Percentiles rank a stretch among this genome's conserved stretches.
Evolutionary conservation across 1,140 invertebrate species (phyloP).

Genomic region (Micrasema longulum): DNA sequence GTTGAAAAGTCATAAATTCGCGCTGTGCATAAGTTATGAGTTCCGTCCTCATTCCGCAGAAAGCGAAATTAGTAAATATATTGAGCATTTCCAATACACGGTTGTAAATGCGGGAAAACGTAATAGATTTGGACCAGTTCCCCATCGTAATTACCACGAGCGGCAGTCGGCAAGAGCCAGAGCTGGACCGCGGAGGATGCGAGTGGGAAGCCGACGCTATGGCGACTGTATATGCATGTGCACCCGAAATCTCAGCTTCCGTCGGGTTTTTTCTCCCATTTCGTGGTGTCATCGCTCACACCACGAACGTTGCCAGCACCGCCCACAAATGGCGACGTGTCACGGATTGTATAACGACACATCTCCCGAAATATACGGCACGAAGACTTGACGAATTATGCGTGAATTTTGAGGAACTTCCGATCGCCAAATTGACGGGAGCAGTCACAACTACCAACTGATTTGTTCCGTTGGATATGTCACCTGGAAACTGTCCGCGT

Average conservation of each 20-base stretch:
- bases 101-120: not conserved
- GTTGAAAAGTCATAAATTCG: too few species aligned
- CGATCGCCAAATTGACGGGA: not conserved
- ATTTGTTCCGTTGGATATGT: too few species aligned
- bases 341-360: not conserved
- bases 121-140: slow-evolving; percentile 6
- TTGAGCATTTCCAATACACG: too few species aligned
- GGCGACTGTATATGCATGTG: slow-evolving; percentile 17
- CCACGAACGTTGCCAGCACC: slow-evolving; percentile 1
- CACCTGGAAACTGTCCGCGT: too few species aligned
- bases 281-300: slow-evolving; percentile 18
- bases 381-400: slow-evolving; percentile 1
- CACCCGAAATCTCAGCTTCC: slow-evolving; percentile 30
- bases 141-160: slow-evolving; percentile 4
- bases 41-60: too few species aligned
- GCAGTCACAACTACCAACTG: too few species aligned
- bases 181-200: slow-evolving; percentile 2
- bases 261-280: not conserved
- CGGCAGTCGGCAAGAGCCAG: slow-evolving; percentile 4
- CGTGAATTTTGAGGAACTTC: not conserved
- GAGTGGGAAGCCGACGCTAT: slow-evolving; percentile 11
- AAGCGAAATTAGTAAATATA: too few species aligned
- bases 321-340: not conserved
- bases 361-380: slow-evolving; percentile 2
- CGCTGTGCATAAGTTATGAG: too few species aligned